A percentile compares a stretch with the other conserved stretches of the same genome.
phyloP scores from a whole-genome alignment of 2,797 vertebrate genomes.

The Myotis vivesi region DNA sequence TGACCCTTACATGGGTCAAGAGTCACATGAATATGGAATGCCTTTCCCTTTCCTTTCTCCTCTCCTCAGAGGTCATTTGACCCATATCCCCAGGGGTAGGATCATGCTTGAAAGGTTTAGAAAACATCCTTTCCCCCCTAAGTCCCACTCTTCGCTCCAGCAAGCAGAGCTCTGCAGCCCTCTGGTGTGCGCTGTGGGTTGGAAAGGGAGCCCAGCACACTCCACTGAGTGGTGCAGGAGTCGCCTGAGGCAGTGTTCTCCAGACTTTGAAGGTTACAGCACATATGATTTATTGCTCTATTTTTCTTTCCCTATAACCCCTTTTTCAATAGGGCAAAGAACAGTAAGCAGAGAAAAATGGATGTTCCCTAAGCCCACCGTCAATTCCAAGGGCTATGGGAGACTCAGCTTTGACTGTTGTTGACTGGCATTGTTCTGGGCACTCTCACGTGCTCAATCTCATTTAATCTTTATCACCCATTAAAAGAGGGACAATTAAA shows the following conservation, averaged over 20 bases:
- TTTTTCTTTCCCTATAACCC: slow-evolving; percentile 49
- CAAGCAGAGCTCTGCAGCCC: not conserved
- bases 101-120: slow-evolving; percentile 63
- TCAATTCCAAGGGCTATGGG: not conserved
- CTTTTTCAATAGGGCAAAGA: slow-evolving; percentile 5
- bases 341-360: slow-evolving; percentile 44
- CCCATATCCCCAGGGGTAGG: slow-evolving; percentile 56
- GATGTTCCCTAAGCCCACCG: not conserved
- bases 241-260: slow-evolving; percentile 30
- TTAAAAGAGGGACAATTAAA: not conserved
- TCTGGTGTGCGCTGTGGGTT: not conserved
- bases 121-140: not conserved
- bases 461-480: not conserved
- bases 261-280: slow-evolving; percentile 51
- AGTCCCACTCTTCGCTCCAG: not conserved
- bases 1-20: slow-evolving; percentile 70
- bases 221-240: not conserved
- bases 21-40: slow-evolving; percentile 75
- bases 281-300: slow-evolving; percentile 44
- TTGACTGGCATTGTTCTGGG: not conserved
- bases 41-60: slow-evolving; percentile 26
- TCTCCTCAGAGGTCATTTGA: slow-evolving; percentile 62
- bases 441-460: not conserved
- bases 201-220: not conserved
- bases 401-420: not conserved